Evolutionary conservation across 53 echinoderm and acorn worm genomes (phyloP), one percentile per base, ranked within the genome.

Genomic region (Hippasteria phrygiana): DNA sequence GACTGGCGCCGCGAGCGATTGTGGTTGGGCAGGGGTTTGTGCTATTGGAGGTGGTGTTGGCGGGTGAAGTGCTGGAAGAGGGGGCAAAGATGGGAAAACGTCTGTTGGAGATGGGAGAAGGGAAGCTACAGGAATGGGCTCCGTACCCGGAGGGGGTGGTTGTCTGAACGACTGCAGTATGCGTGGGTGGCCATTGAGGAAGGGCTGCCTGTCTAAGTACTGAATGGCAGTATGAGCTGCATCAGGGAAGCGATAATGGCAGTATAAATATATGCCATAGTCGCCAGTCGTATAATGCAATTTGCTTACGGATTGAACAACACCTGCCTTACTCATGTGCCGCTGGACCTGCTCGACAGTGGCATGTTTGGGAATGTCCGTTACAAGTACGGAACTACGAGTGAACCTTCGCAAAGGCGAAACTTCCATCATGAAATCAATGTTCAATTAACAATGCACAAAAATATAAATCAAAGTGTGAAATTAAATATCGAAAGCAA

Each of bases 151-250:
- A 17, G 38, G 71, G 36, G 71, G 71, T 9, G 71, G 71, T 39
- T 71, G 71, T 13, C 29, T 36, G 71, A 33, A 69, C 16, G 69
- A 37, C 4, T 29, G 71, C 71, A 39, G 40, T 37, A 71, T 18
- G 38, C 10, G 71, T 6, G 71, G 71, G 71, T 71, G 17, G 36
- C 71, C 71, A 71, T 37, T 37, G 71, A 71, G 71, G 71, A 71
- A n/a, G 28, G 37, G 39, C 71, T 38, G 35, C 3, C 71, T 16
- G 36, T 26, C n/a, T 38, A 71, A 39, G 0, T 36, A 71, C 12
- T 71, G 38, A 28, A 71, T 39, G n/a, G 71, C 71, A 20, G 34
- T 18, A 71, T 35, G 13, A 4, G 71, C 71, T 4, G 11, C 28
- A 38, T 36, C 71, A 14, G 71, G 71, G 39, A 39, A 71, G 39